A percentile compares a stretch with the other conserved stretches of the same genome.
These are phyloP conservation scores for Heliconius nattereri DNA, from an alignment of 1,140 invertebrate genomes.

Conservation along the genomic window DNA sequence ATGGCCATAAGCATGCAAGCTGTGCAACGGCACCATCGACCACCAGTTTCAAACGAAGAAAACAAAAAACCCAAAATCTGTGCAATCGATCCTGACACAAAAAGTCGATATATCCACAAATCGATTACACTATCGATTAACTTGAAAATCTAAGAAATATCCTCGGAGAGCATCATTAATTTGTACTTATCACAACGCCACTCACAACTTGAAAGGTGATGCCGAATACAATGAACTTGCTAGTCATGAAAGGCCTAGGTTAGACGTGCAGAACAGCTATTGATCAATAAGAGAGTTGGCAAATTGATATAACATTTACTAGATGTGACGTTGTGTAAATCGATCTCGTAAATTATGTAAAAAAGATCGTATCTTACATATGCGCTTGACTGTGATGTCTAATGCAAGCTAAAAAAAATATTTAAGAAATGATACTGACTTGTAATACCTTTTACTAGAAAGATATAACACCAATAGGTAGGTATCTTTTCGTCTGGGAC, in stretches of 20 bases:
- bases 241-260: constrained; percentile 18
- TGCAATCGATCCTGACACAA: neutral
- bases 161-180: constrained; percentile 9
- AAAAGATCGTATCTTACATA: neutral
- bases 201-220: constrained; percentile 15
- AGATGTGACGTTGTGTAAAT: constrained; percentile 7
- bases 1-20: too few species aligned
- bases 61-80: neutral
- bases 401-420: too few species aligned
- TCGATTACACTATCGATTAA: constrained; percentile 6
- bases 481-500: too few species aligned
- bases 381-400: neutral
- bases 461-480: too few species aligned
- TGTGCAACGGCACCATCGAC: neutral
- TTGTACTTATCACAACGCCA: constrained; percentile 9
- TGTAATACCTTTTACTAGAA: too few species aligned
- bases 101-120: neutral
- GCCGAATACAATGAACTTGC: constrained; percentile 20
- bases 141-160: neutral
- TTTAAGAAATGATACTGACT: too few species aligned
- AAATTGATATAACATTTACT: constrained; percentile 19
- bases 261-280: constrained; percentile 14
- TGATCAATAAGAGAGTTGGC: constrained; percentile 18
- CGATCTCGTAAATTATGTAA: neutral
- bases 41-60: neutral